phyloP scores from a whole-genome alignment of 2,113 vertebrate species.

The Nothocercus julius region DNA sequence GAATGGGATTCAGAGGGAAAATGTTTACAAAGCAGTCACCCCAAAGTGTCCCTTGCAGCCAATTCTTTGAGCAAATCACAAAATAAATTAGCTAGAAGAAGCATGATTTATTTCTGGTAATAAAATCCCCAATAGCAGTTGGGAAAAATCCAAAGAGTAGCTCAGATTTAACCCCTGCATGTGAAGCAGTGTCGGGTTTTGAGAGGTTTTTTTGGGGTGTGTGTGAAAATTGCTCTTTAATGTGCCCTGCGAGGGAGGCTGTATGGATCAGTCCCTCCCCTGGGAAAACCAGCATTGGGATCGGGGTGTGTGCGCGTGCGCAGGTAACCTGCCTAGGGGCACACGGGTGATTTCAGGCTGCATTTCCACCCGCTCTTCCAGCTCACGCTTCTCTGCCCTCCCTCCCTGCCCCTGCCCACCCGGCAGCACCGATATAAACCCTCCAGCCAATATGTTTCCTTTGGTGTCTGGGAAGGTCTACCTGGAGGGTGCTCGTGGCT shows the following conservation, averaged over 20 bases:
- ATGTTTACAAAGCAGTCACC: background rate
- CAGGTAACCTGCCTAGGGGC: conserved; percentile 36
- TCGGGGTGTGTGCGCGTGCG: background rate
- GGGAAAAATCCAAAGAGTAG: background rate
- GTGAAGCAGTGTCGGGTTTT: background rate
- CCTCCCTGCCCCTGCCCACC: conserved; percentile 55
- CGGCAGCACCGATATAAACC: conserved; percentile 49
- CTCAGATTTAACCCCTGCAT: background rate
- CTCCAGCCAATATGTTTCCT: conserved; percentile 47
- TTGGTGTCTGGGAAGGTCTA: background rate
- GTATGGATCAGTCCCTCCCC: background rate
- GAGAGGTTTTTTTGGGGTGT: accelerated
- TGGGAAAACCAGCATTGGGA: background rate
- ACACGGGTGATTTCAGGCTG: conserved; percentile 14
- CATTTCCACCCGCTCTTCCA: conserved; percentile 22
- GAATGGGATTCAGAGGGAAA: background rate
- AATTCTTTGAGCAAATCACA: background rate
- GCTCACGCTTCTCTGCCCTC: conserved; percentile 50
- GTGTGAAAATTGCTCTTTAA: background rate
- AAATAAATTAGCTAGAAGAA: background rate
- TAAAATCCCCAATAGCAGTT: background rate
- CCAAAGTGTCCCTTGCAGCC: background rate
- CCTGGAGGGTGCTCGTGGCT: conserved; percentile 15
- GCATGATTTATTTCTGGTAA: background rate
- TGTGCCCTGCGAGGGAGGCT: background rate